These are phyloP conservation scores for Strigamia transsilvanica DNA, from an alignment of 2,888 invertebrate genomes.

Conservation along the genomic window DNA sequence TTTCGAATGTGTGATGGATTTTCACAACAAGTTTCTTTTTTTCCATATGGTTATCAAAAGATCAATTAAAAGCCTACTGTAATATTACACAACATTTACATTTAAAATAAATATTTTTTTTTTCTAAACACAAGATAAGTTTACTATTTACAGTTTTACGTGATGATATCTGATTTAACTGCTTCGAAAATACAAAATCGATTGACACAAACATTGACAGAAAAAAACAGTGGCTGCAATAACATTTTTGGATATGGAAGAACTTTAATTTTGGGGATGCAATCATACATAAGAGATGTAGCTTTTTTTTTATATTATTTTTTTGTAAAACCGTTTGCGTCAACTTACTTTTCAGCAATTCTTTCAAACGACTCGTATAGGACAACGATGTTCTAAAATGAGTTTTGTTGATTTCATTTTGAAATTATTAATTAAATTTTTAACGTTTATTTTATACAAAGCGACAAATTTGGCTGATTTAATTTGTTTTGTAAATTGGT, in stretches of 20 bases:
- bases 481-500: no score
- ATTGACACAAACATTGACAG: background rate
- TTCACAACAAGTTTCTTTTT: background rate
- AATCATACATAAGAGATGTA: background rate
- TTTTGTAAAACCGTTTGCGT: background rate
- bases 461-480: no score
- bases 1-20: slow-evolving; percentile 12
- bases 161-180: slow-evolving; percentile 17
- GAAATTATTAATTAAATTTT: no score
- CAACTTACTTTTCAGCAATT: no score
- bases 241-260: slow-evolving; percentile 13
- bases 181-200: slow-evolving; percentile 38
- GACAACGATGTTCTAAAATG: no score
- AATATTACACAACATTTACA: background rate
- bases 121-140: slow-evolving; percentile 6
- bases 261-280: background rate
- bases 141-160: background rate
- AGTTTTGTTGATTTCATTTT: no score
- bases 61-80: slow-evolving; percentile 14
- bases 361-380: no score
- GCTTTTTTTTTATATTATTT: background rate
- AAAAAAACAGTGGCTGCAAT: background rate
- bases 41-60: background rate
- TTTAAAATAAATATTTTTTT: background rate
- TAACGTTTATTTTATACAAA: no score